These are phyloP conservation scores for Eulemur mongoz DNA, from an alignment of 2,797 vertebrate species.

Conservation along the genomic window DNA sequence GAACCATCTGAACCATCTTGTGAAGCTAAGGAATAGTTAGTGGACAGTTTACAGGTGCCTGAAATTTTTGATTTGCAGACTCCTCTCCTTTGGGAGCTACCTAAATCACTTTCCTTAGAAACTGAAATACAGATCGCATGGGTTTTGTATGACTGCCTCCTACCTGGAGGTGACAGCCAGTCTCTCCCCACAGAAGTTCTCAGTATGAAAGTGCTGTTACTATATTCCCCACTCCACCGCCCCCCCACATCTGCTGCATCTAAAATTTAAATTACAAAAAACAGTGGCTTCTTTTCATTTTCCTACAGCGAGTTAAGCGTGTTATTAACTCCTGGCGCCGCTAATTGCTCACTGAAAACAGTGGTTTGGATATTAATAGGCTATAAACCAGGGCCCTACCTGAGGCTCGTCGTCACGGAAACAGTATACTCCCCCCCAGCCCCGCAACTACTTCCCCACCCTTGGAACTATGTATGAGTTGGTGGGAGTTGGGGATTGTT, in stretches of 20 bases:
- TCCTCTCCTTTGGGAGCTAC: background rate
- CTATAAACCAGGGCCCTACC: slow-evolving; percentile 71
- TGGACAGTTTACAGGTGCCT: background rate
- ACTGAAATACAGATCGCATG: background rate
- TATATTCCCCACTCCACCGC: background rate
- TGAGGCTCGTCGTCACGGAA: slow-evolving; percentile 72
- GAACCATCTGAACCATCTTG: background rate
- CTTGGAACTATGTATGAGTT: slow-evolving; percentile 39
- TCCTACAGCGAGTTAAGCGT: slow-evolving; percentile 40
- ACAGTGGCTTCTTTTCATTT: slow-evolving; percentile 53
- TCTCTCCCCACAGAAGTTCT: slow-evolving; percentile 21
- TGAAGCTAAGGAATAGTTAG: background rate
- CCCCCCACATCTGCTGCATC: background rate
- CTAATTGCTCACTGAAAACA: slow-evolving; percentile 70
- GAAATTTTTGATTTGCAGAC: background rate
- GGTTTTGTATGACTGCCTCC: slow-evolving; percentile 7
- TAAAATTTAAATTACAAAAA: slow-evolving; percentile 9
- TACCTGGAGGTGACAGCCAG: slow-evolving; percentile 18
- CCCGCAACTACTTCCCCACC: slow-evolving; percentile 24
- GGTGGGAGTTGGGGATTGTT: slow-evolving; percentile 55
- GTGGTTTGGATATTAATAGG: slow-evolving; percentile 73
- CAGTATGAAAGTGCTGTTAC: slow-evolving; percentile 18
- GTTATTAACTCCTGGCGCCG: slow-evolving; percentile 62
- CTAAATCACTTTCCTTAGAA: slow-evolving; percentile 44
- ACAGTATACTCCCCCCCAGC: slow-evolving; percentile 43